Evolutionary conservation across 2,113 vertebrate species (phyloP).

Genomic region (Anhinga anhinga): DNA sequence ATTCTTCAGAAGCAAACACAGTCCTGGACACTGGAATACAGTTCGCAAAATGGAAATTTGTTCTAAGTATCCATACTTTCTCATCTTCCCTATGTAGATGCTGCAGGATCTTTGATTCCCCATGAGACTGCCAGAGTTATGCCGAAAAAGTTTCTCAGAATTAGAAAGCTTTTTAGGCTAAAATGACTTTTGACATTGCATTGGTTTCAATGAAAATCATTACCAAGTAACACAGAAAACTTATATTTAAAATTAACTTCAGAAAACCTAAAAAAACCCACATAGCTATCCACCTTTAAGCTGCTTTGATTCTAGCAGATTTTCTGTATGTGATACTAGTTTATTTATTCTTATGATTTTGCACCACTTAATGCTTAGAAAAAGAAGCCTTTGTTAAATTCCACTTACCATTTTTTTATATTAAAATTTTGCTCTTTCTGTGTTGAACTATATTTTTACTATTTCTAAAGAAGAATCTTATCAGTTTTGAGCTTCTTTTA

Average conservation of each 20-base stretch:
- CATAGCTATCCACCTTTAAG: not conserved
- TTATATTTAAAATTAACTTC: not conserved
- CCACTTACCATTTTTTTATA: not conserved
- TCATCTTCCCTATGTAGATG: not conserved
- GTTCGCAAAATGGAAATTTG: not conserved
- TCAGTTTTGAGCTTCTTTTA: not conserved
- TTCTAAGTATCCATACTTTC: not conserved
- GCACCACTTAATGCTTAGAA: not conserved
- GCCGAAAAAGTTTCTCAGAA: not conserved
- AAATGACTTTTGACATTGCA: not conserved
- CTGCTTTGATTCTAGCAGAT: not conserved
- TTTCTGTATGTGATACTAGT: accelerated
- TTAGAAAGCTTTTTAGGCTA: not conserved
- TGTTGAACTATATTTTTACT: not conserved
- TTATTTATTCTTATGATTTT: not conserved
- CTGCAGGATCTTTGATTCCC: not conserved
- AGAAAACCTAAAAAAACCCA: accelerated
- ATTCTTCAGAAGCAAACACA: not conserved
- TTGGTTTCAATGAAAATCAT: not conserved
- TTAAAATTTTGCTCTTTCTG: not conserved
- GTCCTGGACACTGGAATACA: not conserved
- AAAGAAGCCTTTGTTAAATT: not conserved
- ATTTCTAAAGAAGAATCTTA: not conserved
- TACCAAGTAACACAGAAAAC: not conserved
- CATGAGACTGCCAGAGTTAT: not conserved